Evolutionary conservation across 1,140 invertebrate species (phyloP).

Genomic region (Asbolus verrucosus): DNA sequence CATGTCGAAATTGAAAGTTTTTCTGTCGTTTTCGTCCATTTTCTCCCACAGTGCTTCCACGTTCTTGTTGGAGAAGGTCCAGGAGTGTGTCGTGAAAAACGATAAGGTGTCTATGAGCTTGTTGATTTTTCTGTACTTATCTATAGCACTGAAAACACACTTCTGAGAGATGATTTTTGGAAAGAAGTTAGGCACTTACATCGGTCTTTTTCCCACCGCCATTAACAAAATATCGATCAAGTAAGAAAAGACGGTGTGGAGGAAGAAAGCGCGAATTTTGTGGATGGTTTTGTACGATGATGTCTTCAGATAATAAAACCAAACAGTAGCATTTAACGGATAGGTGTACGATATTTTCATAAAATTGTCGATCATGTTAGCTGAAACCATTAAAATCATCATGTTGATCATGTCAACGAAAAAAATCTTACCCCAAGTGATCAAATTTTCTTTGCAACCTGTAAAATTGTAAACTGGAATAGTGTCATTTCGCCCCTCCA

Average conservation of each 20-base stretch:
- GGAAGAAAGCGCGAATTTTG: constrained; percentile 65
- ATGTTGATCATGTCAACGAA: constrained; percentile 58
- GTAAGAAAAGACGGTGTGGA: constrained; percentile 72
- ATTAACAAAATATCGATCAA: constrained; percentile 68
- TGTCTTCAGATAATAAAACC: constrained; percentile 68
- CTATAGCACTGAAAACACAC: constrained; percentile 71
- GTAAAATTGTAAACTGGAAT: constrained; percentile 77
- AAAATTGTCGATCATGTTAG: constrained; percentile 61
- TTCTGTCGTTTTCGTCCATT: neutral
- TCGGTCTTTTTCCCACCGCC: constrained; percentile 70
- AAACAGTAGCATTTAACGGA: constrained; percentile 69
- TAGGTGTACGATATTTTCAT: constrained; percentile 19
- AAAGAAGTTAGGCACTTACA: constrained; percentile 66
- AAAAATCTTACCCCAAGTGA: constrained; percentile 73
- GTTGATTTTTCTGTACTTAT: constrained; percentile 68
- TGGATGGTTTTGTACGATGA: constrained; percentile 67
- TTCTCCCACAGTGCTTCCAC: neutral
- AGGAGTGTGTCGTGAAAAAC: neutral
- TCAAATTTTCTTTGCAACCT: constrained; percentile 73
- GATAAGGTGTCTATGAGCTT: neutral
- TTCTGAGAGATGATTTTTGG: no score
- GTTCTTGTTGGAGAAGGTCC: constrained; percentile 7
- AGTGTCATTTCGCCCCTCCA: neutral
- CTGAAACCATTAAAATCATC: constrained; percentile 52
- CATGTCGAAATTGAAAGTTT: constrained; percentile 21